Percentiles rank a stretch among this genome's conserved stretches.
These are phyloP conservation scores for Toxotes chatareus DNA, from an alignment of 2,113 vertebrate genomes.

Conservation along the genomic window DNA sequence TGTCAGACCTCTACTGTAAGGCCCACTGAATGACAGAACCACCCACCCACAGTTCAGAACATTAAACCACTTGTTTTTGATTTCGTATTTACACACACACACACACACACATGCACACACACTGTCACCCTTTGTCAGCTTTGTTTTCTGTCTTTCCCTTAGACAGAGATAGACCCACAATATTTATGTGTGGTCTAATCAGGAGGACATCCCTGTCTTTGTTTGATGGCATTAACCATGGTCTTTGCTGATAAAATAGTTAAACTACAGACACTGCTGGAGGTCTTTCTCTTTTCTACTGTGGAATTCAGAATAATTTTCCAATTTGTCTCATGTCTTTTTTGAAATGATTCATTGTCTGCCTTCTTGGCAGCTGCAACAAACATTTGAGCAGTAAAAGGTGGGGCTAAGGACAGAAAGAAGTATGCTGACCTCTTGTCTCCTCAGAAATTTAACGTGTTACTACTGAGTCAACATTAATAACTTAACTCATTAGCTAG, in stretches of 20 bases:
- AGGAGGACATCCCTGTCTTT: background rate
- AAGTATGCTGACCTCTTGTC: constrained; percentile 22
- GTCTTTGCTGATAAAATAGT: constrained; percentile 25
- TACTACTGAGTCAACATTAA: constrained; percentile 3
- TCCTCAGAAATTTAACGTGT: constrained; percentile 21
- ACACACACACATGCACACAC: constrained; percentile 18
- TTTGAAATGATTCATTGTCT: constrained; percentile 38
- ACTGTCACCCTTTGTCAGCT: constrained; percentile 18
- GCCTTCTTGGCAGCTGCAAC: constrained; percentile 8
- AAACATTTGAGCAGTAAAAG: constrained; percentile 23
- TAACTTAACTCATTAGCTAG: background rate
- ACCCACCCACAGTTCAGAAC: constrained; percentile 36
- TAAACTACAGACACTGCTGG: background rate
- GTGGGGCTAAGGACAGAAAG: constrained; percentile 9
- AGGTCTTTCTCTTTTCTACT: background rate
- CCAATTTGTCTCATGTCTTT: constrained; percentile 28
- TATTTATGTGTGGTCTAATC: constrained; percentile 7
- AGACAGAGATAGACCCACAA: background rate
- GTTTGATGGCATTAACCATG: constrained; percentile 18
- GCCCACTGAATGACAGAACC: constrained; percentile 8
- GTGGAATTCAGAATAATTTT: constrained; percentile 45
- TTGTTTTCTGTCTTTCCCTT: constrained; percentile 5
- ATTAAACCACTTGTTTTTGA: constrained; percentile 32
- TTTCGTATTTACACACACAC: constrained; percentile 16
- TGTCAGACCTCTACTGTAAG: constrained; percentile 25